Evolutionary conservation across 2,888 invertebrate species (phyloP).

Genomic region (Chloroclystis v-ata): DNA sequence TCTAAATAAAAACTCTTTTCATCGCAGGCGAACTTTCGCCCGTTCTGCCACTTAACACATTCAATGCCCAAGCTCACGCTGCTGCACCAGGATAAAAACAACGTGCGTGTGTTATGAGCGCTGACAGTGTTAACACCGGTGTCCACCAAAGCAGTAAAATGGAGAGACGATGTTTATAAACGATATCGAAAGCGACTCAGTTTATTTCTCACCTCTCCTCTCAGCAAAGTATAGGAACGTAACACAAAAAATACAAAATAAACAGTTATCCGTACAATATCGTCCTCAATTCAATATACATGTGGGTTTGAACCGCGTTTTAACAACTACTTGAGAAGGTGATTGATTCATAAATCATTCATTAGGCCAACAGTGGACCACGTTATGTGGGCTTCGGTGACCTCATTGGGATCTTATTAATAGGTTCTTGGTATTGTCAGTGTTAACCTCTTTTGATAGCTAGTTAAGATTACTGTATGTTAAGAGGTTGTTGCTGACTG

Average conservation of each 20-base stretch:
- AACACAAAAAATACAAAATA: too few relatives aligned
- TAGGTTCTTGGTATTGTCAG: not conserved
- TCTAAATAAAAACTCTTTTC: too few relatives aligned
- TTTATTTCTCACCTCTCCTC: not conserved
- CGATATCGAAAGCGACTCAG: not conserved
- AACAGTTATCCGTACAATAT: not conserved
- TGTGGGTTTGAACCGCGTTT: conserved; percentile 7
- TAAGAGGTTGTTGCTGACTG: too few relatives aligned
- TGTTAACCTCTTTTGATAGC: not conserved
- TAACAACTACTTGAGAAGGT: conserved; percentile 10
- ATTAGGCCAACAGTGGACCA: conserved; percentile 17
- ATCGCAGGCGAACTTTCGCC: too few relatives aligned
- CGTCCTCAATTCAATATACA: not conserved
- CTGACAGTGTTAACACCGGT: too few relatives aligned
- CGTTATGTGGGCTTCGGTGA: conserved; percentile 12
- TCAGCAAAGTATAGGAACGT: not conserved
- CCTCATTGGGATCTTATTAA: conserved; percentile 10
- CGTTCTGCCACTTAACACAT: too few relatives aligned
- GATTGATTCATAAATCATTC: conserved; percentile 22
- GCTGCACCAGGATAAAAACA: too few relatives aligned
- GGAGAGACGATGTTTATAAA: too few relatives aligned
- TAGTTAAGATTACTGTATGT: not conserved
- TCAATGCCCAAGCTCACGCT: too few relatives aligned
- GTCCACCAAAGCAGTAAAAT: too few relatives aligned
- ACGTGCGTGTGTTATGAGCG: too few relatives aligned